phyloP scores from a whole-genome alignment of 2,888 invertebrate genomes.

The Ceratothoa steindachneri region DNA sequence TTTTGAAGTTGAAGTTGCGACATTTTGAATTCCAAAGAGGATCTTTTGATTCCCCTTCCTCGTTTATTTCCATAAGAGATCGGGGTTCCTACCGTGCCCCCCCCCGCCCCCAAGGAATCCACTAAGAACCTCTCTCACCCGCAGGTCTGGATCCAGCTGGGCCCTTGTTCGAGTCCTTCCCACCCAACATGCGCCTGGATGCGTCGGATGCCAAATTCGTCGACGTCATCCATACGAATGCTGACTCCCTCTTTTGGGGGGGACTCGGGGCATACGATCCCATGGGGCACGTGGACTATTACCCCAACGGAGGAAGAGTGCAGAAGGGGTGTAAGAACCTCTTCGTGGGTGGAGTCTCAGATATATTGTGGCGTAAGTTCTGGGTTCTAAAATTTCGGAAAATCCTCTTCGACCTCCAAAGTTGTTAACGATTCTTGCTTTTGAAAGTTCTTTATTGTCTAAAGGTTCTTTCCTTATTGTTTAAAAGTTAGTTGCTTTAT shows the following conservation, averaged over 20 bases:
- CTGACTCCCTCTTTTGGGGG: constrained; percentile 83
- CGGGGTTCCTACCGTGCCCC: no score
- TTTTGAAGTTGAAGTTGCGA: no score
- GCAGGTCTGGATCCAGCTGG: constrained; percentile 87
- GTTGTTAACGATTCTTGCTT: no score
- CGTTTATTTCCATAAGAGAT: no score
- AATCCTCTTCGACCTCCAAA: no score
- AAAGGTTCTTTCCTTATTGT: no score
- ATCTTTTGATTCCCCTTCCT: no score
- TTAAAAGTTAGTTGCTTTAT: no score
- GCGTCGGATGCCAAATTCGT: constrained; percentile 80
- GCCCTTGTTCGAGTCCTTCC: constrained; percentile 85
- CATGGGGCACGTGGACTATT: constrained; percentile 87
- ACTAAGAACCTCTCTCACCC: no score
- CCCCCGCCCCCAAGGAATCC: no score
- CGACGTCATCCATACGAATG: constrained; percentile 89
- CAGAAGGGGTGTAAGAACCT: constrained; percentile 88
- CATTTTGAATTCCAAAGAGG: no score
- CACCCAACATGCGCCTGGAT: constrained; percentile 76
- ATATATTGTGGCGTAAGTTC: constrained; percentile 80
- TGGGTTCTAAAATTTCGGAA: neutral
- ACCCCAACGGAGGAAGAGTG: constrained; percentile 85
- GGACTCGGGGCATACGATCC: constrained; percentile 85
- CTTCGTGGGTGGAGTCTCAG: constrained; percentile 84
- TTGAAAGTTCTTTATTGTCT: no score